Base-by-base conservation (phyloP, 1,140 invertebrate species). In the Stegodyphus dumicola region DNA sequence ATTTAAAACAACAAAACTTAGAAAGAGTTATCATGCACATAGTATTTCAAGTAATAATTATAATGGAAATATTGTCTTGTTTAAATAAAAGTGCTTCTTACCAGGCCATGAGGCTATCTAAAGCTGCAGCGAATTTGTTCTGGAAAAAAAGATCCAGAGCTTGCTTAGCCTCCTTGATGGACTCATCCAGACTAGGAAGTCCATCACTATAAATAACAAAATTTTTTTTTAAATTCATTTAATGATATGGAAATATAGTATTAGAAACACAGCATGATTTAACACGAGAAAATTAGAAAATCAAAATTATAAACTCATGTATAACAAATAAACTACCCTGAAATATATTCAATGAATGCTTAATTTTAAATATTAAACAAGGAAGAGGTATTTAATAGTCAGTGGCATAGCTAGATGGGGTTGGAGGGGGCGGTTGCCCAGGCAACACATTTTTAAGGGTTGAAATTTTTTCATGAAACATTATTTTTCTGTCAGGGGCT, bases 101-200 rank as follows among this genome's bases (percentile, higher is more conserved):
- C 95, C 94, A 95, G 86, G 95, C 95, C 89, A 93, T 92, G 91
- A 97, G 93, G 75, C 95, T 91, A 75, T 93, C 92, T 89, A 93
- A 93, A 5, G 96, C 96, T 90, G 94, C 93, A n/a, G 93, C 91
- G 89, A 97, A 97, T 89, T 94, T 93, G 91, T 98, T 98, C 89
- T 97, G 96, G 88, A 98, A 95, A 90, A 97, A 97, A 88, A 94
- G 93, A 89, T 94, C 92, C 13, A 97, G 93, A 3, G 95, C 94
- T 64, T 92, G 89, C 87, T 93, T 93, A 2, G 94, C 93, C 88
- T 96, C 94, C 80, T 91, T 91, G 86, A 96, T 91, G 1, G 94
- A 92, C 77, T 92, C 93, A 51, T 93, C 91, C 87, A 95, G 90
- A 54, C 66, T 81, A 33, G 86, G 86, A 0, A 75, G 17, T 13